phyloP scores from a whole-genome alignment of 2,113 vertebrate genomes.

The Aythya baeri region DNA sequence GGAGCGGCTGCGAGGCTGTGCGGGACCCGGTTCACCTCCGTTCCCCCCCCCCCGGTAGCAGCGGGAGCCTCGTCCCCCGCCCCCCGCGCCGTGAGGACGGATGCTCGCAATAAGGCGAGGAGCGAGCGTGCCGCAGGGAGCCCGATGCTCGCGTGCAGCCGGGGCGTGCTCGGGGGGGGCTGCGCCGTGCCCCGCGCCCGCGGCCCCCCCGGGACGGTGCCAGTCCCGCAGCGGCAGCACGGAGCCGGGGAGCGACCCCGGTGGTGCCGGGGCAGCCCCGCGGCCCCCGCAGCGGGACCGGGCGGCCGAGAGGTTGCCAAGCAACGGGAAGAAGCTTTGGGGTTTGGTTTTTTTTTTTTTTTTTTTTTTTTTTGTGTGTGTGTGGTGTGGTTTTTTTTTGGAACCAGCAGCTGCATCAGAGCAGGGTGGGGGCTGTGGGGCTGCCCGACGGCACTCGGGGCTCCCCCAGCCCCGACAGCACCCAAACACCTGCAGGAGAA shows the following conservation, averaged over 20 bases:
- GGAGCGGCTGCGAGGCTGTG: not conserved
- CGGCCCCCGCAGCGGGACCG: not conserved
- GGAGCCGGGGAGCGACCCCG: not conserved
- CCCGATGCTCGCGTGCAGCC: not conserved
- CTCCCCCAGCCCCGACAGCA: not conserved
- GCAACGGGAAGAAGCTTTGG: slow-evolving; percentile 57
- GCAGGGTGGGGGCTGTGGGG: rapidly evolving
- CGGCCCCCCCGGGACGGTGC: not conserved
- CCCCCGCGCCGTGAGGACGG: slow-evolving; percentile 31
- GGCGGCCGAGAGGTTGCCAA: slow-evolving; percentile 34
- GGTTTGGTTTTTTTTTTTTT: not conserved
- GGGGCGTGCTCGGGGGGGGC: rapidly evolving
- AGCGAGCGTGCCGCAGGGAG: not conserved
- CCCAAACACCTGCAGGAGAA: not conserved
- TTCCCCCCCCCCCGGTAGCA: slow-evolving; percentile 22
- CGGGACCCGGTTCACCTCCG: slow-evolving; percentile 39
- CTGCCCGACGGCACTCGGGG: not conserved
- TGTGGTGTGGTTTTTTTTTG: not conserved
- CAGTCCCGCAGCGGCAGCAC: not conserved
- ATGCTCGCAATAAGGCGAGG: slow-evolving; percentile 18
- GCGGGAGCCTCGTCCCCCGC: slow-evolving; percentile 2
- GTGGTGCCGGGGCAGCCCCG: not conserved
- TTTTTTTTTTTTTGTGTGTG: not conserved
- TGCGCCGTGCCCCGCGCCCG: not conserved
- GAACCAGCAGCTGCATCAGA: not conserved